Percentiles rank a stretch among this genome's conserved stretches.
Conservation (phyloP, 2,888 invertebrate genomes). For the Ochropleura plecta region DNA sequence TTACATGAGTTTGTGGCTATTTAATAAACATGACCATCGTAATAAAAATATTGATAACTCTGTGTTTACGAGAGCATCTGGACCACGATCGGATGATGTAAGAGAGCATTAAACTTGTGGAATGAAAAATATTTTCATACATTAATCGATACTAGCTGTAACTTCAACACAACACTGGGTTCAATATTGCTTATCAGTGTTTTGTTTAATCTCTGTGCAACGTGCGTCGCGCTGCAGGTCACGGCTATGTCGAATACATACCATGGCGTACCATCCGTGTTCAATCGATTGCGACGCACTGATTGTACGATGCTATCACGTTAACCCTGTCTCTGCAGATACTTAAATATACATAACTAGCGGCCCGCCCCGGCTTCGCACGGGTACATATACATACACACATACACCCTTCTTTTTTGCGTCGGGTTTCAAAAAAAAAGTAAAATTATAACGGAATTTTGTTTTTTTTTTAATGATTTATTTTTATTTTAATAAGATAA, state of each 20-base stretch:
- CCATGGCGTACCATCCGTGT: conserved; percentile 12
- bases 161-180: conserved; percentile 40
- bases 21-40: conserved; percentile 31
- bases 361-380: too few relatives aligned
- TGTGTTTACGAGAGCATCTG: conserved; percentile 62
- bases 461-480: too few relatives aligned
- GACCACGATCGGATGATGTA: conserved; percentile 57
- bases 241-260: conserved; percentile 25
- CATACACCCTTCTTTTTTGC: too few relatives aligned
- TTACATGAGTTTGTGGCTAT: not conserved
- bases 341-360: conserved; percentile 1
- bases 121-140: conserved; percentile 62
- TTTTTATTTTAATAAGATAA: too few relatives aligned
- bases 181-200: conserved; percentile 37
- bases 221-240: conserved; percentile 22
- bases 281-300: conserved; percentile 44
- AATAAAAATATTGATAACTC: conserved; percentile 47
- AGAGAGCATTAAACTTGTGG: conserved; percentile 43
- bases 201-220: conserved; percentile 33
- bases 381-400: too few relatives aligned
- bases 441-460: too few relatives aligned
- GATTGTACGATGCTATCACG: conserved; percentile 4
- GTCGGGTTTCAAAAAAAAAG: too few relatives aligned
- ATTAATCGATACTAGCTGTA: conserved; percentile 23
- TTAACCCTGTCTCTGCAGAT: not conserved